These are phyloP conservation scores for Abramis brama DNA, from an alignment of 2,113 vertebrate species.

Conservation along the genomic window DNA sequence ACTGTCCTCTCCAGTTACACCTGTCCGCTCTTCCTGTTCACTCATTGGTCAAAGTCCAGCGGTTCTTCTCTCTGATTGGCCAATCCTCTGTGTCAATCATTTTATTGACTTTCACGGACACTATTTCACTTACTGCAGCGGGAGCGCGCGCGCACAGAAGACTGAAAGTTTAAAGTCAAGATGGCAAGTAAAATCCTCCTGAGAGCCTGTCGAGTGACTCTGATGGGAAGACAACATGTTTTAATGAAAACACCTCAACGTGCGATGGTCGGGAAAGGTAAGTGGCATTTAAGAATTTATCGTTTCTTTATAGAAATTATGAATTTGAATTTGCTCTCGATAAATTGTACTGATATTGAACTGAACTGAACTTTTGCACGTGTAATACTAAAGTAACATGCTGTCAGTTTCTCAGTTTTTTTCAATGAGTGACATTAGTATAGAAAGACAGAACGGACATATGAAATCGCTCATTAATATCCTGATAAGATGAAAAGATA, in stretches of 20 bases:
- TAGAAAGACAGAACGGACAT: neutral
- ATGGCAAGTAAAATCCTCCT: constrained; percentile 72
- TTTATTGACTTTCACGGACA: constrained; percentile 44
- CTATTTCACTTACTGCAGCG: constrained; percentile 33
- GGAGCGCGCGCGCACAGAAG: constrained; percentile 28
- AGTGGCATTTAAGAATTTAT: constrained; percentile 45
- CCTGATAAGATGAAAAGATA: neutral
- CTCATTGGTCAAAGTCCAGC: constrained; percentile 32
- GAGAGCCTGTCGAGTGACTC: constrained; percentile 54
- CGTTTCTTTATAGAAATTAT: neutral
- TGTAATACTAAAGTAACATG: neutral
- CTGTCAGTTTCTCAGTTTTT: too few relatives aligned
- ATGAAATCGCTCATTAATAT: neutral
- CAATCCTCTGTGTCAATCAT: constrained; percentile 31
- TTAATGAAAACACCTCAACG: constrained; percentile 41
- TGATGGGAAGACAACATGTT: constrained; percentile 36
- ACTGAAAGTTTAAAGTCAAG: neutral
- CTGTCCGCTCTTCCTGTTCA: neutral
- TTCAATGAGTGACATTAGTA: neutral
- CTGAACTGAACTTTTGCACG: neutral
- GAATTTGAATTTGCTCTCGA: too few relatives aligned
- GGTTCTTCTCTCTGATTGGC: constrained; percentile 57
- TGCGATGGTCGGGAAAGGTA: constrained; percentile 55
- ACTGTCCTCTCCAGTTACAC: neutral
- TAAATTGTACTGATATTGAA: neutral